phyloP scores from a whole-genome alignment of 2,113 vertebrate genomes.

The Alexandromys fortis region DNA sequence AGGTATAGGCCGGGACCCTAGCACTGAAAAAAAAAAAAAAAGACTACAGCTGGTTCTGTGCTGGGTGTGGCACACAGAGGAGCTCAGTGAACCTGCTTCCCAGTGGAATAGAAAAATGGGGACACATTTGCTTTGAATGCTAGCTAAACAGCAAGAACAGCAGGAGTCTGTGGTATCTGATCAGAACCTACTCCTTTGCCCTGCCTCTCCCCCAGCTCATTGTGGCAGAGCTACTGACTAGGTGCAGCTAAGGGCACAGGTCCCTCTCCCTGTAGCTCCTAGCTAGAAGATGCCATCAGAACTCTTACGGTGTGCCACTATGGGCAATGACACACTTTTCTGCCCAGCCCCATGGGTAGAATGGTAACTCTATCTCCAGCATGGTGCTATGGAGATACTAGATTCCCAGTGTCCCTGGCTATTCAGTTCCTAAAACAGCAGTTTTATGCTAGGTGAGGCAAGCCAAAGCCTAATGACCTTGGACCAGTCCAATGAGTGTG shows the following conservation, averaged over 20 bases:
- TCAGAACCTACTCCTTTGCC: neutral
- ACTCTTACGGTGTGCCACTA: neutral
- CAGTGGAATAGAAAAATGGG: neutral
- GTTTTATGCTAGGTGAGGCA: neutral
- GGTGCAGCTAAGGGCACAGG: neutral
- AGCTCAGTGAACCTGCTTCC: neutral
- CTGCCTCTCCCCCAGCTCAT: neutral
- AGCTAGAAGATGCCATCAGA: neutral
- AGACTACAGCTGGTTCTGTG: neutral
- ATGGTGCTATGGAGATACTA: neutral
- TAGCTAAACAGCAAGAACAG: neutral
- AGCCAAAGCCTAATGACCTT: neutral
- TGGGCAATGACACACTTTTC: neutral
- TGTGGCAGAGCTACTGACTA: neutral
- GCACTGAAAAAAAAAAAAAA: neutral
- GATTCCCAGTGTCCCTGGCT: fast-evolving
- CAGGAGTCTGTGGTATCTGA: neutral
- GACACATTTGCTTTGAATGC: neutral
- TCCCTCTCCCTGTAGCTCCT: neutral
- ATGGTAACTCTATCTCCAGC: neutral
- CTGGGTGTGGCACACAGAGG: neutral
- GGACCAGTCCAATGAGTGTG: neutral
- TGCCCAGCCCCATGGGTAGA: neutral
- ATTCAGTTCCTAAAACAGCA: neutral
- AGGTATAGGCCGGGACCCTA: neutral